phyloP scores from a whole-genome alignment of 92 coral and sea anemone species.

The Chrysogorgia sp. region DNA sequence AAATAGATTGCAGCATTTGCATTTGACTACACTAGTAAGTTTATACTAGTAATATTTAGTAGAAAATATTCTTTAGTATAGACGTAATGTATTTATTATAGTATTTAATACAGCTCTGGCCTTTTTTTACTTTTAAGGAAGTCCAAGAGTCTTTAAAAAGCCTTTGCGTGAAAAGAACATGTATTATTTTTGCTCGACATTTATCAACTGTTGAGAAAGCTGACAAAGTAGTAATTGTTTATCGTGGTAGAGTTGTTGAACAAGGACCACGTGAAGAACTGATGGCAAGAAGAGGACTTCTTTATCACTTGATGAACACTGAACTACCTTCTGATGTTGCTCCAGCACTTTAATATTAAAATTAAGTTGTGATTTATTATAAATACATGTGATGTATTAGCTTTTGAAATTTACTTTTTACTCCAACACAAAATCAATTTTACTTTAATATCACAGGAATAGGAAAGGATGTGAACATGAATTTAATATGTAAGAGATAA shows the following conservation, averaged over 20 bases:
- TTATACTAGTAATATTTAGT: too few species aligned
- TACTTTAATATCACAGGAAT: too few species aligned
- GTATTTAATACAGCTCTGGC: background rate
- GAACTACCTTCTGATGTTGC: constrained; percentile 35
- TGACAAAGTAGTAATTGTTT: constrained; percentile 73
- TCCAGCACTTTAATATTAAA: constrained; percentile 8
- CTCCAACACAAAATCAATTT: background rate
- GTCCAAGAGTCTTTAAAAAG: constrained; percentile 61
- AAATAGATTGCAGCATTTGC: too few species aligned
- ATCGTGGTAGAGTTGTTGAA: constrained; percentile 83
- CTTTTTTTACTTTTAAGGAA: constrained; percentile 50
- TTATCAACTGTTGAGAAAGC: constrained; percentile 76
- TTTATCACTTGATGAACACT: constrained; percentile 50
- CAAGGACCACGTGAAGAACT: constrained; percentile 79
- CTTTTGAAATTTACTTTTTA: background rate
- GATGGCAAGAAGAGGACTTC: constrained; percentile 52
- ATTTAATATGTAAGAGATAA: too few species aligned
- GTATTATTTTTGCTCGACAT: constrained; percentile 76
- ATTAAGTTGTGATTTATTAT: background rate
- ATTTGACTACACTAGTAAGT: too few species aligned
- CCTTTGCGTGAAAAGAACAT: constrained; percentile 67
- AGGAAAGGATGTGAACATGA: too few species aligned
- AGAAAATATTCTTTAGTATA: too few species aligned
- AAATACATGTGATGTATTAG: background rate
- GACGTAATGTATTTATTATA: too few species aligned